phyloP scores from a whole-genome alignment of 2,797 vertebrate genomes.

The Cryptoblepharus egeriae region DNA sequence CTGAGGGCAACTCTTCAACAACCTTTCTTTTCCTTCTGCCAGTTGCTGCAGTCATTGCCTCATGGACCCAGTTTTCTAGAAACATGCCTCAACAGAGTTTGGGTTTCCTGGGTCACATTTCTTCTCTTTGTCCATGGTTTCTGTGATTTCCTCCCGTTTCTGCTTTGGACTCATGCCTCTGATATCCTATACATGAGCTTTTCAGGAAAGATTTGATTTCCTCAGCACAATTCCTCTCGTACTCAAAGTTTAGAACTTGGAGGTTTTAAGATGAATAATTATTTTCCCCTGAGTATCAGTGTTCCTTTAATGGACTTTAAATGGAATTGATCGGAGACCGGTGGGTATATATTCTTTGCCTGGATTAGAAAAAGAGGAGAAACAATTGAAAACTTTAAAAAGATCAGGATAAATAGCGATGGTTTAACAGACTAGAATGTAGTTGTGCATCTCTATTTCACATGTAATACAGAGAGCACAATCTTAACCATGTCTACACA shows the following conservation, averaged over 20 bases:
- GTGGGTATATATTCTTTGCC: not conserved
- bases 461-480: no score
- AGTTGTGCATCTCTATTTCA: no score
- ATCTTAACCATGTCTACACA: no score
- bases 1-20: not conserved
- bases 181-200: slow-evolving; percentile 16
- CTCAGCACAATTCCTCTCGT: slow-evolving; percentile 14
- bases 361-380: not conserved
- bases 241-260: not conserved
- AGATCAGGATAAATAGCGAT: not conserved
- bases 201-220: slow-evolving; percentile 32
- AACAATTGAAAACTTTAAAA: not conserved
- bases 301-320: slow-evolving; percentile 19
- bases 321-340: slow-evolving; percentile 1
- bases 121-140: not conserved
- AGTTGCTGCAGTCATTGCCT: not conserved
- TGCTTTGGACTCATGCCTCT: slow-evolving; percentile 15
- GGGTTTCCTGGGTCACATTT: not conserved
- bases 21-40: not conserved
- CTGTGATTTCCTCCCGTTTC: not conserved
- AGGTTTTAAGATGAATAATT: not conserved
- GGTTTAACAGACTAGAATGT: not conserved
- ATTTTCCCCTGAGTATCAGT: slow-evolving; percentile 1
- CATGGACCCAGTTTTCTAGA: not conserved
- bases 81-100: not conserved